Evolutionary conservation across 2,888 invertebrate species (phyloP).

Genomic region (Limenitis camilla): DNA sequence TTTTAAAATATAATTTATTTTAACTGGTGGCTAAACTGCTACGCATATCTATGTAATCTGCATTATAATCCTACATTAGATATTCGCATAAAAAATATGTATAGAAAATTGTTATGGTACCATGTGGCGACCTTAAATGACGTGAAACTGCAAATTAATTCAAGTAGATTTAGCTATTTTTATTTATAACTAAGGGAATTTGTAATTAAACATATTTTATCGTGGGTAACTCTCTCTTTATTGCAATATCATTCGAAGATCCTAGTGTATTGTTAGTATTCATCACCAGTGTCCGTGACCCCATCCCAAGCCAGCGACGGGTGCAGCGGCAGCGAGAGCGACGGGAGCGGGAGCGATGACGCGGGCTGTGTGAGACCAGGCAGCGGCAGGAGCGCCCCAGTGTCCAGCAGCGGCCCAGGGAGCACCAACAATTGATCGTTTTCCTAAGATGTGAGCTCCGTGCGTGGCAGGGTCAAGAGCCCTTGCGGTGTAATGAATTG

Average conservation of each 20-base stretch:
- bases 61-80: too few relatives aligned
- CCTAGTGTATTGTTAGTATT: conserved; percentile 27
- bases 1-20: too few relatives aligned
- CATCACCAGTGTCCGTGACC: conserved; percentile 42
- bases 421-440: conserved; percentile 52
- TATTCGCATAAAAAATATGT: too few relatives aligned
- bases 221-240: conserved; percentile 66
- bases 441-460: conserved; percentile 44
- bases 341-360: conserved; percentile 21
- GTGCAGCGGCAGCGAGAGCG: conserved; percentile 26
- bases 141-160: too few relatives aligned
- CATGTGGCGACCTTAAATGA: too few relatives aligned
- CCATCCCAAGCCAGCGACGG: conserved; percentile 28
- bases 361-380: conserved; percentile 18
- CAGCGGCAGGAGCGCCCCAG: conserved; percentile 41
- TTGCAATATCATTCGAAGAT: conserved; percentile 26
- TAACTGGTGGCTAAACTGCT: too few relatives aligned
- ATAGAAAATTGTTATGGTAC: too few relatives aligned
- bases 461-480: conserved; percentile 36
- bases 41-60: too few relatives aligned
- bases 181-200: neutral
- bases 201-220: conserved; percentile 7
- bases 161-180: too few relatives aligned
- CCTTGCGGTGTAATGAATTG: conserved; percentile 55
- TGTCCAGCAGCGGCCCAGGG: conserved; percentile 32